Conservation (phyloP, 64 coral and sea anemone species). For the Stichodactyla helianthus region DNA sequence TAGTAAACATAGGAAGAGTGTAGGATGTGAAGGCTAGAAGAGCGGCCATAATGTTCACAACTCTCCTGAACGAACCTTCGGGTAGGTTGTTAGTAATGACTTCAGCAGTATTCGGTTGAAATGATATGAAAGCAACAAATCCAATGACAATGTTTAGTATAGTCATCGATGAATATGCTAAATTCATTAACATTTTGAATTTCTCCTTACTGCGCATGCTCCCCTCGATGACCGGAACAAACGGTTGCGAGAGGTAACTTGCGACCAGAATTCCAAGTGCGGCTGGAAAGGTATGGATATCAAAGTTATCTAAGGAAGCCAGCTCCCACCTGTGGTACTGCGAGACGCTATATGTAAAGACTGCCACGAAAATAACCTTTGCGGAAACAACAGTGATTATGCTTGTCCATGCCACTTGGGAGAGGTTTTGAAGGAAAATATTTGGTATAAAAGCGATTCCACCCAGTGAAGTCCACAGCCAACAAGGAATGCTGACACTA, state of each 20-base stretch:
- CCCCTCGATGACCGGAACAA: conserved; percentile 89
- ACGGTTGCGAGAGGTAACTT: conserved; percentile 93
- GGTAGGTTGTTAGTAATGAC: conserved; percentile 94
- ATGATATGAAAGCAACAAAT: conserved; percentile 83
- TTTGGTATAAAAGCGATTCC: conserved; percentile 83
- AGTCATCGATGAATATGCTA: conserved; percentile 80
- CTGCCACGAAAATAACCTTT: conserved; percentile 80
- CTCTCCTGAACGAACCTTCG: conserved; percentile 68
- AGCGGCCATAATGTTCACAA: conserved; percentile 75
- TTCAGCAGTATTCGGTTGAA: conserved; percentile 83
- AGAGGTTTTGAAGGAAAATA: conserved; percentile 82
- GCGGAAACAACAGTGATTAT: conserved; percentile 83
- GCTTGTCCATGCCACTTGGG: conserved; percentile 99
- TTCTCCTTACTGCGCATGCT: conserved; percentile 76
- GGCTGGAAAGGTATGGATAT: conserved; percentile 70
- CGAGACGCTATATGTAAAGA: conserved; percentile 64
- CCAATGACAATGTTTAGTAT: conserved; percentile 85
- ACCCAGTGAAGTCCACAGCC: conserved; percentile 73
- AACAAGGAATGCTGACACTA: conserved; percentile 32
- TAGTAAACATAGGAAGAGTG: conserved; percentile 96
- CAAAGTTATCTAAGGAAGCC: conserved; percentile 69
- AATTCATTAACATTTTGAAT: conserved; percentile 70
- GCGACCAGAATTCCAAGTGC: conserved; percentile 88
- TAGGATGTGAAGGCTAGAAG: conserved; percentile 84
- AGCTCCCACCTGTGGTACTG: conserved; percentile 71